phyloP scores from a whole-genome alignment of 2,888 invertebrate genomes.

The Criorhina ranunculi region DNA sequence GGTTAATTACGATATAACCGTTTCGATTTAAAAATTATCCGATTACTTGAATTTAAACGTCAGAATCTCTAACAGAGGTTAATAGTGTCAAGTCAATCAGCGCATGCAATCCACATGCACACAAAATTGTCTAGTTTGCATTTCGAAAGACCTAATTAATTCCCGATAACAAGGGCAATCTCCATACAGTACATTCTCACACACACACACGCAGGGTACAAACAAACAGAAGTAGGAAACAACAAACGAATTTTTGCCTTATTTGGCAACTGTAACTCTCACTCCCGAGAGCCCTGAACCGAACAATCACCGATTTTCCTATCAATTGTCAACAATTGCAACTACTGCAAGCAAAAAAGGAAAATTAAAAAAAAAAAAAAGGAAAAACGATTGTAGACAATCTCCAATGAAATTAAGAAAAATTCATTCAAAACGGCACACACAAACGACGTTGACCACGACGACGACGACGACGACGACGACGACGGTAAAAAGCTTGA shows the following conservation, averaged over 20 bases:
- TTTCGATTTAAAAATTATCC: conserved; percentile 2
- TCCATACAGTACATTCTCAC: conserved; percentile 15
- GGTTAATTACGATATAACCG: conserved; percentile 45
- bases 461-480: conserved; percentile 30
- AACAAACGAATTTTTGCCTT: conserved; percentile 13
- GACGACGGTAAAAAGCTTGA: conserved; percentile 66
- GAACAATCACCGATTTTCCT: conserved; percentile 34
- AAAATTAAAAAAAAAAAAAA: conserved; percentile 32
- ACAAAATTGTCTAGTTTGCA: conserved; percentile 17
- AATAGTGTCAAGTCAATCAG: conserved; percentile 11
- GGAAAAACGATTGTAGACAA: conserved; percentile 44
- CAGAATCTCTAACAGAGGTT: neutral
- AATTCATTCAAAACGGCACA: conserved; percentile 65
- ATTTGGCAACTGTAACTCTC: conserved; percentile 31
- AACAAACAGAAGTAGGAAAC: conserved; percentile 13
- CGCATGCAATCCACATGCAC: conserved; percentile 23
- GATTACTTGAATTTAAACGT: conserved; percentile 10
- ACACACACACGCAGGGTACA: conserved; percentile 34
- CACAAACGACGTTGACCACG: conserved; percentile 30
- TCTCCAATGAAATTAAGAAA: conserved; percentile 64
- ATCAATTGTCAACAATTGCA: conserved; percentile 63
- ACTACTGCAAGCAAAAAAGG: conserved; percentile 43
- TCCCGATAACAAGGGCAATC: conserved; percentile 37
- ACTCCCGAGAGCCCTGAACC: conserved; percentile 15
- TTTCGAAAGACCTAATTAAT: conserved; percentile 28